Evolutionary conservation across 2,888 invertebrate species (phyloP).

Genomic region (Listrodromus nycthemerus): DNA sequence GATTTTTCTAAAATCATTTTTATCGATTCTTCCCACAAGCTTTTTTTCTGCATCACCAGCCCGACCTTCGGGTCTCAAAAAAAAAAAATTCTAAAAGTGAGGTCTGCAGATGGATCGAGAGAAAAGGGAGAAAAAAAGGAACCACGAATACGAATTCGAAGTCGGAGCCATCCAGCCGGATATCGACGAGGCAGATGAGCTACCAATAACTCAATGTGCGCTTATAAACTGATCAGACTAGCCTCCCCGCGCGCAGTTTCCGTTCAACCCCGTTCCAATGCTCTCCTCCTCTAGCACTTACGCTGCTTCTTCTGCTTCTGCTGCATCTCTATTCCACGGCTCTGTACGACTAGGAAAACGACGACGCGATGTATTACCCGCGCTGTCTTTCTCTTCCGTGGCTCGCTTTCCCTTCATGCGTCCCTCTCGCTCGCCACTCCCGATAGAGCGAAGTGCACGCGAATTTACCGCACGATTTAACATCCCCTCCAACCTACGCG

Average conservation of each 20-base stretch:
- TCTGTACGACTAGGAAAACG: conserved; percentile 54
- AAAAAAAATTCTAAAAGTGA: too few species aligned
- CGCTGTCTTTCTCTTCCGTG: background rate
- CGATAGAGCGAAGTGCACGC: conserved; percentile 79
- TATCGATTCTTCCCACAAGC: background rate
- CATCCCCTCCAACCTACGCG: conserved; percentile 75
- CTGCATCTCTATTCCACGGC: conserved; percentile 22
- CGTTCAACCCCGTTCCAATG: conserved; percentile 72
- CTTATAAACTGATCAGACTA: conserved; percentile 82
- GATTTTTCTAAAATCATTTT: background rate
- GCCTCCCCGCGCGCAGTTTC: conserved; percentile 60
- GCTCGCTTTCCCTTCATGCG: conserved; percentile 10
- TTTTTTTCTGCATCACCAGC: conserved; percentile 19
- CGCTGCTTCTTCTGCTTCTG: conserved; percentile 53
- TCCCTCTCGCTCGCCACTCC: background rate
- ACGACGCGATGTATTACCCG: conserved; percentile 75
- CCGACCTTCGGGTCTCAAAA: conserved; percentile 41
- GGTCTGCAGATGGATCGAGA: conserved; percentile 9
- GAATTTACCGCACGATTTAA: conserved; percentile 82
- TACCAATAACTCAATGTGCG: conserved; percentile 82
- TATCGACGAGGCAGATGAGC: conserved; percentile 81
- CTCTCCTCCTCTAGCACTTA: conserved; percentile 71
- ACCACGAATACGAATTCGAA: conserved; percentile 66
- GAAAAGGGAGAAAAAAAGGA: conserved; percentile 42
- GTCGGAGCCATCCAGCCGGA: conserved; percentile 78